Conservation (phyloP, 2,113 vertebrate species). For the Sprattus sprattus region DNA sequence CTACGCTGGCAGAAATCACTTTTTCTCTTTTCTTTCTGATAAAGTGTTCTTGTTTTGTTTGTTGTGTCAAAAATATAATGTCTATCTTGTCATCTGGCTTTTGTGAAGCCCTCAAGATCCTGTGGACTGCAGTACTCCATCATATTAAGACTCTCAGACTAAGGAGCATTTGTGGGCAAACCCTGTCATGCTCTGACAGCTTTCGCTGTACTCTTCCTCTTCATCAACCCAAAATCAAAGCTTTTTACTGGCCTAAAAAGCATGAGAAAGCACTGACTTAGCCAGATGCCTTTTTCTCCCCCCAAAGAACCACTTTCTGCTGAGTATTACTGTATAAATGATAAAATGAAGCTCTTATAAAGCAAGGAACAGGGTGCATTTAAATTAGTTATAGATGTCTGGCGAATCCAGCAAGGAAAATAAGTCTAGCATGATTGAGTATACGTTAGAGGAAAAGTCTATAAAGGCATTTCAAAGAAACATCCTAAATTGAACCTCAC, state of each 20-base stretch:
- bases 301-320: not conserved
- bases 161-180: constrained; percentile 6
- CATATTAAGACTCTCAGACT: not conserved
- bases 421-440: constrained; percentile 1
- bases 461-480: not conserved
- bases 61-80: not conserved
- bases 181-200: not conserved
- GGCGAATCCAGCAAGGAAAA: constrained; percentile 9
- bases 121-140: not conserved
- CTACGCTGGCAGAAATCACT: too few relatives aligned
- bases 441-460: not conserved
- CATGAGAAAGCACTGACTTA: constrained; percentile 34
- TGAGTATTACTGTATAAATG: constrained; percentile 26
- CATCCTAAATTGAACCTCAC: not conserved
- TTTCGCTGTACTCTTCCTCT: not conserved
- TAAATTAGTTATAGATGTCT: constrained; percentile 32
- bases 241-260: constrained; percentile 13
- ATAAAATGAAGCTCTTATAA: constrained; percentile 34
- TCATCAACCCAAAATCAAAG: not conserved
- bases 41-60: not conserved
- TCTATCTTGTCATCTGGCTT: not conserved
- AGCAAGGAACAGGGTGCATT: constrained; percentile 26
- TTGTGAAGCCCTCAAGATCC: not conserved
- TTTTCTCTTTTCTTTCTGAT: not conserved
- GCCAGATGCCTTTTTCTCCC: constrained; percentile 22